A percentile compares a stretch with the other conserved stretches of the same genome.
Evolutionary conservation across 2,797 vertebrate species (phyloP).

Genomic region (Hybognathus amarus): DNA sequence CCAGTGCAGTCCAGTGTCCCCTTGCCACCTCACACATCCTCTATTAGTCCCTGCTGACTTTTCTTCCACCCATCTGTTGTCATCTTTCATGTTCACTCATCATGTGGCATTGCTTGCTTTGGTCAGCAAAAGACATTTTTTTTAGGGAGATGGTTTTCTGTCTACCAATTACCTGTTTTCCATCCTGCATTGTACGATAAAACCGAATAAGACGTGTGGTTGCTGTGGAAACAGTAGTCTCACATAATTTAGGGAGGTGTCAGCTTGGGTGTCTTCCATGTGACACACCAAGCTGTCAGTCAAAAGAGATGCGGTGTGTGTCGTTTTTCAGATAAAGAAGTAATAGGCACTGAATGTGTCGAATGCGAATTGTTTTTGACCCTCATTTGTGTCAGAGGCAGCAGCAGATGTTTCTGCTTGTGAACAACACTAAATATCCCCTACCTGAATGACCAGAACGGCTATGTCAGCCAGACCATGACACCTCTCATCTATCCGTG

Average conservation of each 20-base stretch:
- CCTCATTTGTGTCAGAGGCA: slow-evolving; percentile 5
- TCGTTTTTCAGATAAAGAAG: slow-evolving; percentile 30
- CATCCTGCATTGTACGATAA: slow-evolving; percentile 30
- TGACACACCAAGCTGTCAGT: slow-evolving; percentile 31
- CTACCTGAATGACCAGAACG: slow-evolving; percentile 35
- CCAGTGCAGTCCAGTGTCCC: slow-evolving; percentile 26
- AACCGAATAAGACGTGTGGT: slow-evolving; percentile 42
- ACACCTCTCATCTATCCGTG: not conserved
- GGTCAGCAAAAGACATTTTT: not conserved
- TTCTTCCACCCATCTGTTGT: slow-evolving; percentile 22
- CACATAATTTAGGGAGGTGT: slow-evolving; percentile 38
- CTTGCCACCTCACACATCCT: slow-evolving; percentile 21
- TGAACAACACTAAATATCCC: slow-evolving; percentile 16
- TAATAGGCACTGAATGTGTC: not conserved
- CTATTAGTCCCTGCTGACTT: slow-evolving; percentile 29
- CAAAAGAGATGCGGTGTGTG: slow-evolving; percentile 13
- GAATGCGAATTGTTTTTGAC: slow-evolving; percentile 38
- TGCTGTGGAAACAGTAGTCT: slow-evolving; percentile 54
- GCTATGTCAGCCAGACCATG: slow-evolving; percentile 11
- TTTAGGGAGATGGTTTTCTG: not conserved
- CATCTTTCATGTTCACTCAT: slow-evolving; percentile 11
- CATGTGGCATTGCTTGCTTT: not conserved
- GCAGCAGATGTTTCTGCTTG: slow-evolving; percentile 46
- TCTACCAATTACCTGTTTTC: not conserved
- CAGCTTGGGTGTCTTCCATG: not conserved